Evolutionary conservation across 2,797 vertebrate species (phyloP).

Genomic region (Onychomys leucogaster): DNA sequence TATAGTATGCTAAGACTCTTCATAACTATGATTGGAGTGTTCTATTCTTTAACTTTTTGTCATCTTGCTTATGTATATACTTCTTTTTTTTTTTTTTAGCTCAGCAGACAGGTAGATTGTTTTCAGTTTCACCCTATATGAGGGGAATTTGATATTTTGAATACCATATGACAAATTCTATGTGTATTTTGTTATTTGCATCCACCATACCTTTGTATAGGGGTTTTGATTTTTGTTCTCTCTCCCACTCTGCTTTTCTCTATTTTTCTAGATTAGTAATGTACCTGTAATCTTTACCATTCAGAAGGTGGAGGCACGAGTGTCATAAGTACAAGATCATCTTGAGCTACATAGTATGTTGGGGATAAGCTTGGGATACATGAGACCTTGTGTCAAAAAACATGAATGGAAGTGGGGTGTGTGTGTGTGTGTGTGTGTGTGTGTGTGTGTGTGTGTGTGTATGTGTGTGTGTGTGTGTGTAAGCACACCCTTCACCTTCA

Average conservation of each 20-base stretch:
- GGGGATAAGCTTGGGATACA: background rate
- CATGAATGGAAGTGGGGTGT: background rate
- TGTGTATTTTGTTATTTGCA: background rate
- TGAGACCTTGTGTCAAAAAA: background rate
- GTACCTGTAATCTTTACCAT: background rate
- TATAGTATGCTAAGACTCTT: background rate
- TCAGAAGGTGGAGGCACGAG: background rate
- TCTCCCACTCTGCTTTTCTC: background rate
- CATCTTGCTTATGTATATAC: background rate
- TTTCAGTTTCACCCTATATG: background rate
- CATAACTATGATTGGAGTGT: background rate
- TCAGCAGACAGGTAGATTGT: background rate
- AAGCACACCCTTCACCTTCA: background rate
- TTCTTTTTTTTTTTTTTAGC: background rate
- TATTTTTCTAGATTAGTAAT: background rate
- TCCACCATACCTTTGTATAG: background rate
- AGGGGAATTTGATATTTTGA: background rate
- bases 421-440: background rate
- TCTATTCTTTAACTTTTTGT: background rate
- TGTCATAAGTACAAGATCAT: background rate
- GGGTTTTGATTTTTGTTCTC: background rate
- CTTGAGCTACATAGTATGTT: background rate
- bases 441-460: background rate
- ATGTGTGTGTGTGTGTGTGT: background rate
- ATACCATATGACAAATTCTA: background rate